A percentile compares a stretch with the other conserved stretches of the same genome.
Conservation (phyloP, 2,113 vertebrate species). For the Tetraodon nigroviridis region DNA sequence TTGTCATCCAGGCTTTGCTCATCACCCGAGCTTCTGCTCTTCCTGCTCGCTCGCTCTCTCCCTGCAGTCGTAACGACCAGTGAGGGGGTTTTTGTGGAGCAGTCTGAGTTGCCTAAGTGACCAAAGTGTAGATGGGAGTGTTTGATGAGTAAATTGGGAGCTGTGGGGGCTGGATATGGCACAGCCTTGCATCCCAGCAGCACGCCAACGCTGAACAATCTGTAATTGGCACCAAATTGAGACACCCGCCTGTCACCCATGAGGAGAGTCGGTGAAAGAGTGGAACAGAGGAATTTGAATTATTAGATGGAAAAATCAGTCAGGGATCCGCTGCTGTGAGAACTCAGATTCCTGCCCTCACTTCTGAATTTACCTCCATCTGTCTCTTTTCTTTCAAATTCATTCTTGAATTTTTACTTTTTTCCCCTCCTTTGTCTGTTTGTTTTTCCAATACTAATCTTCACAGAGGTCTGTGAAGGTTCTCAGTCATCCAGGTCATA, state of each 20-base stretch:
- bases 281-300: slow-evolving; percentile 40
- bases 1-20: slow-evolving; percentile 17
- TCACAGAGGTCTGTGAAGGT: no score
- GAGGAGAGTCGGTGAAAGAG: slow-evolving; percentile 39
- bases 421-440: not conserved
- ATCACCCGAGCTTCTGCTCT: slow-evolving; percentile 22
- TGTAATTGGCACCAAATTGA: slow-evolving; percentile 65
- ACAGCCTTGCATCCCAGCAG: slow-evolving; percentile 55
- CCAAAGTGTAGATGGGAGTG: slow-evolving; percentile 34
- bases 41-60: slow-evolving; percentile 1
- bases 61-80: slow-evolving; percentile 24
- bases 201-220: slow-evolving; percentile 53
- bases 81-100: slow-evolving; percentile 35
- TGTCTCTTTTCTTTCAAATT: slow-evolving; percentile 7
- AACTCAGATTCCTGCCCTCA: slow-evolving; percentile 22
- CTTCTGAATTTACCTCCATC: slow-evolving; percentile 6
- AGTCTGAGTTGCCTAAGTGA: slow-evolving; percentile 45
- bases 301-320: slow-evolving; percentile 42
- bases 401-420: not conserved
- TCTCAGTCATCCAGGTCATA: no score
- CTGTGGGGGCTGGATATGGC: slow-evolving; percentile 43
- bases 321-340: slow-evolving; percentile 25
- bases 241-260: slow-evolving; percentile 51
- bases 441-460: not conserved
- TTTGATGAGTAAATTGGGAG: slow-evolving; percentile 64